Conservation (phyloP, 2,797 vertebrate genomes). For the Micropoecilia bifurca region DNA sequence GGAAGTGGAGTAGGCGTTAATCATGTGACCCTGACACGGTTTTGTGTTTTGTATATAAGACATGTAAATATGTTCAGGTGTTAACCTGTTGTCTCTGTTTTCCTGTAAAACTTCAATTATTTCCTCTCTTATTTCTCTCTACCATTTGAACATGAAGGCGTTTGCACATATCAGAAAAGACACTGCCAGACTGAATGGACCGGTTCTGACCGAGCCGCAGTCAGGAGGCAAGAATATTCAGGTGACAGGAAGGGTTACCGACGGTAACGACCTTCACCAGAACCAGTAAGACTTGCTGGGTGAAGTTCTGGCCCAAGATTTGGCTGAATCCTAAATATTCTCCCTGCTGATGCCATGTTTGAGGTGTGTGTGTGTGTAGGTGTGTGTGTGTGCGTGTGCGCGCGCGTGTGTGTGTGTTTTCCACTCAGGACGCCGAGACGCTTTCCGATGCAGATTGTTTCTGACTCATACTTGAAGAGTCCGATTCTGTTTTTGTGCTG, state of each 20-base stretch:
- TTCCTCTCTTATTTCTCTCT: constrained; percentile 7
- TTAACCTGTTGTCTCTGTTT: neutral
- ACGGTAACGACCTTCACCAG: neutral
- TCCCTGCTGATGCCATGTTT: neutral
- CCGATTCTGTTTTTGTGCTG: constrained; percentile 11
- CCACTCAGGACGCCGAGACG: too few species aligned
- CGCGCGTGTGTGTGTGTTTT: neutral
- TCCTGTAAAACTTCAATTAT: constrained; percentile 3
- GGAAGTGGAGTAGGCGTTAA: constrained; percentile 14
- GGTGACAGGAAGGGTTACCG: neutral
- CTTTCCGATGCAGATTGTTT: too few species aligned
- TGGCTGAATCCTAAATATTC: neutral
- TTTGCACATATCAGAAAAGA: constrained; percentile 24
- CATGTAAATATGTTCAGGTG: neutral
- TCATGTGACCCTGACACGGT: neutral
- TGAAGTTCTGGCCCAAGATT: neutral
- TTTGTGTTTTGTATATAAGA: neutral
- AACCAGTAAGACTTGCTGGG: neutral
- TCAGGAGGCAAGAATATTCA: neutral
- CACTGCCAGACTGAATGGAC: constrained; percentile 27
- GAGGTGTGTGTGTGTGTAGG: constrained; percentile 3
- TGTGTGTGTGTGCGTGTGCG: neutral
- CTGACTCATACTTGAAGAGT: constrained; percentile 17
- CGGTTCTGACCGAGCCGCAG: neutral
- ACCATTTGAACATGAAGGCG: neutral